A percentile compares a stretch with the other conserved stretches of the same genome.
These are phyloP conservation scores for Otolemur crassicaudatus DNA, from an alignment of 2,797 vertebrate genomes.

Conservation along the genomic window DNA sequence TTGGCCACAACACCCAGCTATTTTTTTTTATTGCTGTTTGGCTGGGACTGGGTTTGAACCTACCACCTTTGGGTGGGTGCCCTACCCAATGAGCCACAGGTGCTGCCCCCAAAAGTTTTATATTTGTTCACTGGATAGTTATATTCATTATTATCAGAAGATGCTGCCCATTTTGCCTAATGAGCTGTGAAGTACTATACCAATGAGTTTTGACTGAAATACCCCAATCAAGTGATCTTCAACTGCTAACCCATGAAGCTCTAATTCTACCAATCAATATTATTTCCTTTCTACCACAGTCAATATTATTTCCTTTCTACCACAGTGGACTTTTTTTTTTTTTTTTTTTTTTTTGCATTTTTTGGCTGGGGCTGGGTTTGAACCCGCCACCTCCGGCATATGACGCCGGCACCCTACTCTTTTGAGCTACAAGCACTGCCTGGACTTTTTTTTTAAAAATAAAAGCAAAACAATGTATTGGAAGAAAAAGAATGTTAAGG, in stretches of 20 bases:
- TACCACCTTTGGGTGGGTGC: too few relatives aligned
- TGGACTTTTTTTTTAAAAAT: not conserved
- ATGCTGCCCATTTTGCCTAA: not conserved
- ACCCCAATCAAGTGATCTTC: not conserved
- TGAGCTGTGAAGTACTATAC: not conserved
- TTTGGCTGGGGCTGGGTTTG: too few relatives aligned
- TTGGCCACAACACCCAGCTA: too few relatives aligned
- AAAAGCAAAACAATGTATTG: not conserved
- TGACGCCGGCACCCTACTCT: too few relatives aligned
- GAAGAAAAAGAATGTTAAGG: not conserved
- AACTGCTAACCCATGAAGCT: not conserved
- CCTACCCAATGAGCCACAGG: too few relatives aligned
- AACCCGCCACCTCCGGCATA: too few relatives aligned
- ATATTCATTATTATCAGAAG: not conserved
- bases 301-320: not conserved
- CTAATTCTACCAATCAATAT: not conserved
- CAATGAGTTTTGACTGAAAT: not conserved
- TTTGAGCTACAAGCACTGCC: too few relatives aligned
- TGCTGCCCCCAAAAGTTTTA: too few relatives aligned
- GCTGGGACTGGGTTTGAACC: too few relatives aligned
- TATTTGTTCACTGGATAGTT: not conserved
- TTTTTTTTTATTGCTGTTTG: too few relatives aligned
- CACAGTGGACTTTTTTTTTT: not conserved
- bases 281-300: not conserved
- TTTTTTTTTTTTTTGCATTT: not conserved